phyloP scores from a whole-genome alignment of 2,113 vertebrate genomes.

The Notothenia coriiceps region DNA sequence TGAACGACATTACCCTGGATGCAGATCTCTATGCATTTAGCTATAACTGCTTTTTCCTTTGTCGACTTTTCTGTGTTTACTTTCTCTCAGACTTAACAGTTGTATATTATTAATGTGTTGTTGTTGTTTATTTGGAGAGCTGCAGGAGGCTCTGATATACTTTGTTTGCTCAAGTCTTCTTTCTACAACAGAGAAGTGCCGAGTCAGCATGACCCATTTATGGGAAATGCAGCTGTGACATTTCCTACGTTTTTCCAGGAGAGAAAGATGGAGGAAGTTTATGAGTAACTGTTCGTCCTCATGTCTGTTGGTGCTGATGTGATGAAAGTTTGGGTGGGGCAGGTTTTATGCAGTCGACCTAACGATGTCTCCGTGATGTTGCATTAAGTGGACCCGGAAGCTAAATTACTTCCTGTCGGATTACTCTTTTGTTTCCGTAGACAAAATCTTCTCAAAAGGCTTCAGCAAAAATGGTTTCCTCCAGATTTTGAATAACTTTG shows the following conservation, averaged over 20 bases:
- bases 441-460: background rate
- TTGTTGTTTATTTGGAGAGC: background rate
- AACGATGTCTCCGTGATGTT: background rate
- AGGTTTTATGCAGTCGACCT: background rate
- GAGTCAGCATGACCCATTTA: too few relatives aligned
- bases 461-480: background rate
- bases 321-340: background rate
- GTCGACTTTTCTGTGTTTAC: too few relatives aligned
- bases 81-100: too few relatives aligned
- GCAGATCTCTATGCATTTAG: too few relatives aligned
- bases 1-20: too few relatives aligned
- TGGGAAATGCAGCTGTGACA: background rate
- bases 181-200: too few relatives aligned
- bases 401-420: background rate
- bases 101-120: too few relatives aligned
- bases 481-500: background rate
- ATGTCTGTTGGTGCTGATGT: background rate
- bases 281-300: background rate
- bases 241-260: background rate
- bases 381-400: background rate
- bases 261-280: background rate
- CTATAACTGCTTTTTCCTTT: too few relatives aligned
- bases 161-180: too few relatives aligned
- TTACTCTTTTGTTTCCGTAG: background rate
- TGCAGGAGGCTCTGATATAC: too few relatives aligned